A percentile compares a stretch with the other conserved stretches of the same genome.
These are phyloP conservation scores for Cyanoliseus patagonus DNA, from an alignment of 2,113 vertebrate genomes.

Conservation along the genomic window DNA sequence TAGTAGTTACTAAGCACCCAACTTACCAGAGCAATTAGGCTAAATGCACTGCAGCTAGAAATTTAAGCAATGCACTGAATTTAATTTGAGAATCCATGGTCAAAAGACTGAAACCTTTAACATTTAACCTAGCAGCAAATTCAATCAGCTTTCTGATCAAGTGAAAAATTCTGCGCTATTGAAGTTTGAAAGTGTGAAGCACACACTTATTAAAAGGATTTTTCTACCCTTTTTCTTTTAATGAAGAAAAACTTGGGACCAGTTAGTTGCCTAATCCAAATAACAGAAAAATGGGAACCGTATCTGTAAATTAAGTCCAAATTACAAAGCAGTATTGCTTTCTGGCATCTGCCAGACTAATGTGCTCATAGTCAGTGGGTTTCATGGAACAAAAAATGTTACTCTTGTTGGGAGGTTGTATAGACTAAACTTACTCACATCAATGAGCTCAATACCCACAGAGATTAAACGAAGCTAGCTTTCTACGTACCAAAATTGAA, in stretches of 20 bases:
- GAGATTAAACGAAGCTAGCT: not conserved
- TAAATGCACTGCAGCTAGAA: conserved; percentile 57
- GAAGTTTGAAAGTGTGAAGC: conserved; percentile 36
- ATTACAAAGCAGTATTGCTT: not conserved
- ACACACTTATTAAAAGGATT: not conserved
- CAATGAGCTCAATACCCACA: not conserved
- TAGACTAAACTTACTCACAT: not conserved
- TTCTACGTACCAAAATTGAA: not conserved
- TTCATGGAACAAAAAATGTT: not conserved
- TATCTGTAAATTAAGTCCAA: not conserved
- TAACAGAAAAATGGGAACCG: not conserved
- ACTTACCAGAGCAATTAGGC: conserved; percentile 55
- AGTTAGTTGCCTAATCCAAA: not conserved
- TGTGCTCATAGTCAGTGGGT: not conserved
- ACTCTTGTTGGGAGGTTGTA: not conserved
- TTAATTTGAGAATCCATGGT: conserved; percentile 60
- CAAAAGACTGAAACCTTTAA: conserved; percentile 58
- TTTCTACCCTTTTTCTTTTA: not conserved
- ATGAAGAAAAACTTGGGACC: not conserved
- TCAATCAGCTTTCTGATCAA: conserved; percentile 41
- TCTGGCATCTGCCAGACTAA: not conserved
- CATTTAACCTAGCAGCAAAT: conserved; percentile 52
- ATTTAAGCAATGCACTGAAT: conserved; percentile 51
- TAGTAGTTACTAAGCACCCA: conserved; percentile 42
- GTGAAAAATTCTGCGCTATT: conserved; percentile 38